Evolutionary conservation across 2,888 invertebrate species (phyloP).

Genomic region (Dasypolia templi): DNA sequence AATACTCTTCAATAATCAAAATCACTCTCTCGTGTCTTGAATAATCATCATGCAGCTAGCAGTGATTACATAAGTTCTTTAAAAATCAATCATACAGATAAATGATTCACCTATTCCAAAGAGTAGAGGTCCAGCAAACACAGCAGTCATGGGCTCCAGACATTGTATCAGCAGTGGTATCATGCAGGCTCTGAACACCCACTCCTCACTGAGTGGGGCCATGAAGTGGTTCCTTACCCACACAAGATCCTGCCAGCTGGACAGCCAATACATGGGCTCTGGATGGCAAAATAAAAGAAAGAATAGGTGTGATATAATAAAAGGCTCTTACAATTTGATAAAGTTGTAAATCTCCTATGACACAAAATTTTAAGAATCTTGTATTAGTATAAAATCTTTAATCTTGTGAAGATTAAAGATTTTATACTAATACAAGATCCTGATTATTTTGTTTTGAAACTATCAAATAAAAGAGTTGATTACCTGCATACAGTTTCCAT

Average conservation of each 20-base stretch:
- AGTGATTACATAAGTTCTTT: neutral
- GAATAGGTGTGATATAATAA: neutral
- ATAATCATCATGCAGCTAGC: neutral
- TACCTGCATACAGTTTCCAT: slow-evolving; percentile 93
- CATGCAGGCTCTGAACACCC: slow-evolving; percentile 98
- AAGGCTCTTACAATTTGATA: neutral
- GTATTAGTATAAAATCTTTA: neutral
- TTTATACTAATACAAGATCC: neutral
- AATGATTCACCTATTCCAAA: slow-evolving; percentile 95
- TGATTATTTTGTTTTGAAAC: neutral
- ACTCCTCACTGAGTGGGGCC: slow-evolving; percentile 98
- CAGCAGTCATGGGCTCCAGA: slow-evolving; percentile 93
- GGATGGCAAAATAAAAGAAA: slow-evolving; percentile 58
- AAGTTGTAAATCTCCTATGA: neutral
- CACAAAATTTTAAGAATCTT: neutral
- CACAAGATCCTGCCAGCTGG: slow-evolving; percentile 93
- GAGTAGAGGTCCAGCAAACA: slow-evolving; percentile 96
- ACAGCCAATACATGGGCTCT: slow-evolving; percentile 94
- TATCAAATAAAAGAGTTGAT: neutral
- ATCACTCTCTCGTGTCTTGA: no score
- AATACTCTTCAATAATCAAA: no score
- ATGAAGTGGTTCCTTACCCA: slow-evolving; percentile 97
- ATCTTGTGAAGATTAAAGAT: neutral
- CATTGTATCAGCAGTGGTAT: slow-evolving; percentile 96
- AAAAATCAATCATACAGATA: neutral